Evolutionary conservation across 2,113 vertebrate species (phyloP).

Genomic region (Parus major): DNA sequence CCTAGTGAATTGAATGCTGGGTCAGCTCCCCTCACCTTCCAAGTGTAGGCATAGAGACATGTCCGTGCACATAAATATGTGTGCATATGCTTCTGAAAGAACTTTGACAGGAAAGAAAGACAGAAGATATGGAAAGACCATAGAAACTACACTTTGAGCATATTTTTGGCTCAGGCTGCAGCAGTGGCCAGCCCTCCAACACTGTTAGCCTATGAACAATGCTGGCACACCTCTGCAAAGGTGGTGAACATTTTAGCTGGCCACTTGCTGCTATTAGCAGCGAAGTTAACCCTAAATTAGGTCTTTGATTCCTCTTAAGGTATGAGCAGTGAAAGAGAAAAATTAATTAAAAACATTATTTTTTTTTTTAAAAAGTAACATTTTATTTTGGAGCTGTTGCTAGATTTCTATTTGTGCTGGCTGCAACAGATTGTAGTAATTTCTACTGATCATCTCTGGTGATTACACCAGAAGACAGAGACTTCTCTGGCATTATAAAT

Average conservation of each 20-base stretch:
- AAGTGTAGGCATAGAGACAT: rapidly evolving
- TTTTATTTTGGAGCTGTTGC: background rate
- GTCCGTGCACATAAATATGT: background rate
- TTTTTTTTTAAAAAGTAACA: too few relatives aligned
- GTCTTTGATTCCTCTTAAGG: background rate
- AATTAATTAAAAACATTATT: background rate
- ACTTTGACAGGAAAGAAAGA: background rate
- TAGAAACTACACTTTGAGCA: background rate
- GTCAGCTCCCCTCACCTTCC: background rate
- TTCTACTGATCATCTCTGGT: background rate
- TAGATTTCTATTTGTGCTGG: background rate
- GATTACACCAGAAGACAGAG: background rate
- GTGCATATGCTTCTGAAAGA: background rate
- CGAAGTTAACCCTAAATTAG: background rate
- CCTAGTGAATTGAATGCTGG: background rate
- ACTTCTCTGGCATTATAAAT: background rate
- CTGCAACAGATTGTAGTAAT: background rate
- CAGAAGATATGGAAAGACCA: background rate
- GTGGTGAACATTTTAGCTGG: background rate
- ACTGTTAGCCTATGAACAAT: rapidly evolving
- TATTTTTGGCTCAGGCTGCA: background rate
- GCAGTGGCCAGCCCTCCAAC: background rate
- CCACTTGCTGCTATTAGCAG: background rate
- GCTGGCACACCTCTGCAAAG: background rate
- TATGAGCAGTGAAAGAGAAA: background rate